These are phyloP conservation scores for Lottia scabra DNA, from an alignment of 2,888 invertebrate genomes.

Conservation along the genomic window DNA sequence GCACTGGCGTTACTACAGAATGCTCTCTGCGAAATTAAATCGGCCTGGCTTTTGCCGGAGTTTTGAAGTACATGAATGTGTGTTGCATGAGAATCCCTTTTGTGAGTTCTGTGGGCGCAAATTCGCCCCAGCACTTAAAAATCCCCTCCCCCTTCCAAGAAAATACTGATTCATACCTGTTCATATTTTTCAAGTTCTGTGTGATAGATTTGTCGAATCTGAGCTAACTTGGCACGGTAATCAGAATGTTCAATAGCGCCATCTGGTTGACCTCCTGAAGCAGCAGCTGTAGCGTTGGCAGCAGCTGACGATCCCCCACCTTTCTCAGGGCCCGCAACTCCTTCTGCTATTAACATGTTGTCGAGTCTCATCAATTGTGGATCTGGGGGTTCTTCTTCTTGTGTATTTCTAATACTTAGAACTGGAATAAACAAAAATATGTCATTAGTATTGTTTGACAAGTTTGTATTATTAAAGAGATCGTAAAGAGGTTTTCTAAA, in stretches of 20 bases:
- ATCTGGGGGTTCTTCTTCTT: constrained; percentile 98
- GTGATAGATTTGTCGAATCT: constrained; percentile 98
- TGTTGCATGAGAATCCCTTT: too few relatives aligned
- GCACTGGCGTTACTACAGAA: too few relatives aligned
- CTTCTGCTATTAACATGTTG: constrained; percentile 98
- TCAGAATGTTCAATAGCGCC: constrained; percentile 99
- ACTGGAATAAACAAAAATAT: constrained; percentile 73
- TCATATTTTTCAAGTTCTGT: constrained; percentile 99
- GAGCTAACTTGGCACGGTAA: constrained; percentile 97
- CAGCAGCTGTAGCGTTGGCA: constrained; percentile 64
- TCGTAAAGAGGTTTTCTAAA: too few relatives aligned
- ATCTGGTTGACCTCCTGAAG: constrained; percentile 65
- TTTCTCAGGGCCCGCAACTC: constrained; percentile 72
- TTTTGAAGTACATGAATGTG: too few relatives aligned
- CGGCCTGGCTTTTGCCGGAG: too few relatives aligned
- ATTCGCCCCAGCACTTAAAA: too few relatives aligned
- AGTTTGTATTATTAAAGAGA: too few relatives aligned
- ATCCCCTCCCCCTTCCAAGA: too few relatives aligned
- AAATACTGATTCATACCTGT: constrained; percentile 75
- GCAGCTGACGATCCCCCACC: constrained; percentile 67
- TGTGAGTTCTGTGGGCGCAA: too few relatives aligned
- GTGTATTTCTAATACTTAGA: constrained; percentile 92
- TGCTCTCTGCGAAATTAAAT: too few relatives aligned
- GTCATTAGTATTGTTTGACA: background rate
- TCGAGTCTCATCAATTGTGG: constrained; percentile 98